These are phyloP conservation scores for Hydractinia echinata DNA, from an alignment of 30 jellyfish, hydroid and myxozoan species.

Conservation along the genomic window DNA sequence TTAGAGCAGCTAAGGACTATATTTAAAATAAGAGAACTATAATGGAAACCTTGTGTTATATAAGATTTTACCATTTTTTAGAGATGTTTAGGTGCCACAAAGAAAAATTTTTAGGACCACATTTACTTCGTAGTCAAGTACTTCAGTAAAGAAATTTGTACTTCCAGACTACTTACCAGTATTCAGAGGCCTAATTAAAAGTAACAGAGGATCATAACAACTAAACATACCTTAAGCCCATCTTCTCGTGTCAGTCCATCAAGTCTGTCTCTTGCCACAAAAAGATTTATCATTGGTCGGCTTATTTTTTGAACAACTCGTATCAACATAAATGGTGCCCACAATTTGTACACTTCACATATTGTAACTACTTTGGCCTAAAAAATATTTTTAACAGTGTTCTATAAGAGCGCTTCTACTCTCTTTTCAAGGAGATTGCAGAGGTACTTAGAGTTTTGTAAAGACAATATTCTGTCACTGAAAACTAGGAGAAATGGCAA, in stretches of 20 bases:
- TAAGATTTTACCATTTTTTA: background rate
- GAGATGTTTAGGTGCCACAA: no score
- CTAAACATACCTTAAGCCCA: slow-evolving; percentile 47
- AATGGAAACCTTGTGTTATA: background rate
- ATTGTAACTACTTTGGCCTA: no score
- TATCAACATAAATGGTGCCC: slow-evolving; percentile 75
- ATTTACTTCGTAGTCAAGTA: no score
- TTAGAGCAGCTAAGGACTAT: slow-evolving; percentile 71
- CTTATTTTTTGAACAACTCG: slow-evolving; percentile 59
- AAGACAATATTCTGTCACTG: no score
- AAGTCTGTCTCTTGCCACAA: slow-evolving; percentile 72
- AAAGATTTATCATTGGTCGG: slow-evolving; percentile 60
- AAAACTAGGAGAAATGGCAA: no score
- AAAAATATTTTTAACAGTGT: no score
- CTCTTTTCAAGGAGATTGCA: no score
- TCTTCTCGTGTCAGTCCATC: slow-evolving; percentile 67
- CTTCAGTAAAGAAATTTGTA: background rate
- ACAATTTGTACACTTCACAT: slow-evolving; percentile 8
- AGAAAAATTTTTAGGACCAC: no score
- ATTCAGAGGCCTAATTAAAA: background rate
- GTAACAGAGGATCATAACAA: background rate
- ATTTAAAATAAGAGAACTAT: background rate
- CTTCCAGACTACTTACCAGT: no score
- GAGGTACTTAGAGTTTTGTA: no score
- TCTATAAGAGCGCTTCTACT: no score